Percentiles rank a stretch among this genome's conserved stretches.
Evolutionary conservation across 2,797 vertebrate species (phyloP).

Genomic region (Gallinago stenura): DNA sequence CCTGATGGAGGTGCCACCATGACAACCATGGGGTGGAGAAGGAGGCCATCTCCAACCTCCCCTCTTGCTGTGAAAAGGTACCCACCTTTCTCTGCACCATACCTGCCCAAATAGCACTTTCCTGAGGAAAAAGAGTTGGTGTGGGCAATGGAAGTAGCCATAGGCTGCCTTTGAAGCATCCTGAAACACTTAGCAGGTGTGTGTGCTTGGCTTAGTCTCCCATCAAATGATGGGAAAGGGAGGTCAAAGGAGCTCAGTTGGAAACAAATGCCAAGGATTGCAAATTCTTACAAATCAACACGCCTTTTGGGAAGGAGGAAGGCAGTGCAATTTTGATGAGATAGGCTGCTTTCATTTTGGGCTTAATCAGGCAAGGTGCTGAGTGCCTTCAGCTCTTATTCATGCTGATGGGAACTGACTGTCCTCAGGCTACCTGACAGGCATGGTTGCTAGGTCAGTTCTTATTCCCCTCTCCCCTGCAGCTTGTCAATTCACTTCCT

Average conservation of each 20-base stretch:
- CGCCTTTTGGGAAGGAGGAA: slow-evolving; percentile 42
- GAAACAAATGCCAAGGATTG: slow-evolving; percentile 55
- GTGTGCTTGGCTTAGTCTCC: fast-evolving
- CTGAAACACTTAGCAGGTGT: neutral
- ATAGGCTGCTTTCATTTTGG: slow-evolving; percentile 15
- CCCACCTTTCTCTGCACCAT: neutral
- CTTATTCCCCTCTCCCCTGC: neutral
- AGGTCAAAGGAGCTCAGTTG: slow-evolving; percentile 63
- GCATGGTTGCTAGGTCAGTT: slow-evolving; percentile 1
- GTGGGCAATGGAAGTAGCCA: fast-evolving
- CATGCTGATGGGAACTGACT: neutral
- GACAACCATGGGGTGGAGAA: neutral
- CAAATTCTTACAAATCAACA: slow-evolving; percentile 29
- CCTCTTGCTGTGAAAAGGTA: neutral
- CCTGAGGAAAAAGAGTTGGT: neutral
- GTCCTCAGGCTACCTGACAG: slow-evolving; percentile 36
- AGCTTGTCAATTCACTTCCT: slow-evolving; percentile 28
- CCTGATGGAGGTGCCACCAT: fast-evolving
- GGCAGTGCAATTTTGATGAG: slow-evolving; percentile 55
- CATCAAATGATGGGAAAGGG: neutral
- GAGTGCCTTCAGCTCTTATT: slow-evolving; percentile 18
- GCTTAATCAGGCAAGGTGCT: slow-evolving; percentile 14
- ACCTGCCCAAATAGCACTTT: neutral
- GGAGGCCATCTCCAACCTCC: neutral
- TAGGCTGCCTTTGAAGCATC: neutral